Conservation (phyloP, 2,113 vertebrate species). For the Dryoscopus gambensis region DNA sequence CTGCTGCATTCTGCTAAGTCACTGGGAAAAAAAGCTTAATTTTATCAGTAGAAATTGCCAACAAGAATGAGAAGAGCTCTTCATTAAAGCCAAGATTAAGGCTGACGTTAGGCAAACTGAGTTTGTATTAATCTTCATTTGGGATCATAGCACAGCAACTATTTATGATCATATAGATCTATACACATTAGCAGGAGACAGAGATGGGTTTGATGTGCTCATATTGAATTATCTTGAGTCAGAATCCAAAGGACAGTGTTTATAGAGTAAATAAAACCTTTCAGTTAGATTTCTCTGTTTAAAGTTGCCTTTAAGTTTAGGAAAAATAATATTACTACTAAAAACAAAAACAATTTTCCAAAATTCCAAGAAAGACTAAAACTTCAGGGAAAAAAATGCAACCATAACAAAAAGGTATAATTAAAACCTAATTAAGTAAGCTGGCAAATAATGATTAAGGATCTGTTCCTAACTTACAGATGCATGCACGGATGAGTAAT, state of each 20-base stretch:
- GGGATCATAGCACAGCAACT: not conserved
- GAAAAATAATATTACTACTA: not conserved
- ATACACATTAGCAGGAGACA: not conserved
- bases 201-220: not conserved
- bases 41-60: not conserved
- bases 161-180: not conserved
- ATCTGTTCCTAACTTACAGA: not conserved
- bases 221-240: not conserved
- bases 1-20: not conserved
- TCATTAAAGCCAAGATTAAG: not conserved
- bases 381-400: not conserved
- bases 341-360: not conserved
- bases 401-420: not conserved
- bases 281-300: not conserved
- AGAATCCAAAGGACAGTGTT: not conserved
- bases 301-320: not conserved
- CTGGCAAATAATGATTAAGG: not conserved
- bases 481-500: not conserved
- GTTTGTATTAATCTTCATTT: conserved; percentile 1
- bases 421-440: not conserved
- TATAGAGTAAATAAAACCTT: not conserved
- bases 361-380: not conserved
- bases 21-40: not conserved
- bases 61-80: not conserved
- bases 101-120: not conserved